Conservation (phyloP, 2,888 invertebrate species). For the Eutolmus rufibarbis region DNA sequence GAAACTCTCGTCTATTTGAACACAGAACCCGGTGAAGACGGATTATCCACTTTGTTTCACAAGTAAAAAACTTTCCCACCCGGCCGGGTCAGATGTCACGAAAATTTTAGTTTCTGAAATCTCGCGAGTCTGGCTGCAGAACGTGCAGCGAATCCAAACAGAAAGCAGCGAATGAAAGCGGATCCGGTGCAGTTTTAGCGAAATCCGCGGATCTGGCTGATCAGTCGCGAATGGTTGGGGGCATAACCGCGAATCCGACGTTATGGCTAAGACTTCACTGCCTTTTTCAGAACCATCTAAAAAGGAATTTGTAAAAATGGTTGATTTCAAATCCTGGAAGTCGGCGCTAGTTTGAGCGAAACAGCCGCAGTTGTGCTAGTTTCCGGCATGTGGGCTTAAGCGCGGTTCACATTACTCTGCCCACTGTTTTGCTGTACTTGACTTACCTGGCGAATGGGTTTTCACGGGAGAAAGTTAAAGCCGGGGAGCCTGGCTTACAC, state of each 20-base stretch:
- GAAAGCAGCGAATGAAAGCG: slow-evolving; percentile 29
- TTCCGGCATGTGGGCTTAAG: neutral
- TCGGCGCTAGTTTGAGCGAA: neutral
- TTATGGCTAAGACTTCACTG: neutral
- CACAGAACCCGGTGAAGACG: neutral
- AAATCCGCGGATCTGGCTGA: neutral
- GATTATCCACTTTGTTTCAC: slow-evolving; percentile 17
- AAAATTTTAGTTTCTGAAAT: slow-evolving; percentile 8
- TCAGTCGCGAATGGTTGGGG: neutral
- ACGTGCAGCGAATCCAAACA: slow-evolving; percentile 39
- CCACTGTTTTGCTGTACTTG: neutral
- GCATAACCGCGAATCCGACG: neutral
- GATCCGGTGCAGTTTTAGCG: slow-evolving; percentile 1
- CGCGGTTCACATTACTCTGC: neutral
- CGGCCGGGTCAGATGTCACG: slow-evolving; percentile 40
- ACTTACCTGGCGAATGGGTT: neutral
- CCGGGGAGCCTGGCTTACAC: neutral
- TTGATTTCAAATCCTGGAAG: slow-evolving; percentile 14
- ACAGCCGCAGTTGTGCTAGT: neutral
- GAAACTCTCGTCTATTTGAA: neutral
- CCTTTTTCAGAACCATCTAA: neutral
- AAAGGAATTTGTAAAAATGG: slow-evolving; percentile 4
- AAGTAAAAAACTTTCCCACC: neutral
- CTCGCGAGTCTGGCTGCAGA: neutral
- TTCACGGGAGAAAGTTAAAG: neutral